Evolutionary conservation across 2,797 vertebrate species (phyloP), one percentile per base, ranked within the genome.

Genomic region (Ispidina lecontei): DNA sequence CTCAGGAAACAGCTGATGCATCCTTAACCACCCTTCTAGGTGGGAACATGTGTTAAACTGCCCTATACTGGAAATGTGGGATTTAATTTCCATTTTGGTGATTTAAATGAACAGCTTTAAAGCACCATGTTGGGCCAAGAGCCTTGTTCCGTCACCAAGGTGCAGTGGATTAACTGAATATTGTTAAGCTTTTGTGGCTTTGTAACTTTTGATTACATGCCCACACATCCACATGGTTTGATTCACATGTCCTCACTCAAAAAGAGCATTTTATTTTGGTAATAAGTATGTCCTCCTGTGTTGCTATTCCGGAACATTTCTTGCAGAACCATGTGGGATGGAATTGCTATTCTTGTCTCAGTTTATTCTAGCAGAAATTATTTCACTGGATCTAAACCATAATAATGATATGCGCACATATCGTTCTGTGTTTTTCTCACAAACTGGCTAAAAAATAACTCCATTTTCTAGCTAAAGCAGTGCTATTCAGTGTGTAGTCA

Each of bases 301-400:
- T 14, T 91, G 55, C 31, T 95, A 80, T 94, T 94, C 65, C 2
- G 1, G 22, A 82, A 77, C 39, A 75, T 55, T 91, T 94, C 59
- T 75, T 52, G 43, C 72, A 91, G 72, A 89, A 78, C 43, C 0
- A 2, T 85, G 89, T 95, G 84, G 92, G 91, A 28, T 93, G 64
- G 47, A 83, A 93, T 72, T 69, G 49, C 87, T 96, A 79, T 95
- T 95, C 84, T 94, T 65, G 87, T 85, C 72, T 67, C 65, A 46
- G 87, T 91, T 95, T 94, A 92, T 95, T 94, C 91, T 85, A 93
- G 46, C 78, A 91, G 51, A 73, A 91, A 59, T 80, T 55, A 77
- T 74, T 85, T 84, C 43, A 81, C 89, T 93, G 92, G 35, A 75
- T 22, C 43, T 72, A 92, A 89, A 91, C 12, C 31, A n/a, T 51